A percentile compares a stretch with the other conserved stretches of the same genome.
These are phyloP conservation scores for Amphipoea oculea DNA, from an alignment of 2,888 invertebrate genomes.

Conservation along the genomic window DNA sequence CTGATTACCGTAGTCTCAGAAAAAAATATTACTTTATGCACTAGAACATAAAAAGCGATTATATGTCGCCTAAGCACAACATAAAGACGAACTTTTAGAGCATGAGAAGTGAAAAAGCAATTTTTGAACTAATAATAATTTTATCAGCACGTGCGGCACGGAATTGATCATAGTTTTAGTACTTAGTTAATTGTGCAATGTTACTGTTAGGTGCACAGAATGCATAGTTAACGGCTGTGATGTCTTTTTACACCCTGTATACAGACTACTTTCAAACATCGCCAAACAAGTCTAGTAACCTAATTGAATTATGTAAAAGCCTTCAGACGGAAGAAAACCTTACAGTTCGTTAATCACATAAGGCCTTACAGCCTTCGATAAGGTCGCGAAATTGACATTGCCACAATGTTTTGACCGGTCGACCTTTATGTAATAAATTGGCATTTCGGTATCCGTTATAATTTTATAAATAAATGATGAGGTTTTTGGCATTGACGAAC, in stretches of 20 bases:
- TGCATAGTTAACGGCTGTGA: too few relatives aligned
- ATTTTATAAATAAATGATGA: background rate
- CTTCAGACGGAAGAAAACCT: background rate
- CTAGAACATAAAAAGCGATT: too few relatives aligned
- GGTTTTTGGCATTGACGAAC: background rate
- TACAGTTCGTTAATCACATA: background rate
- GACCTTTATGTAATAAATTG: conserved; percentile 21
- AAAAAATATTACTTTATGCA: too few relatives aligned
- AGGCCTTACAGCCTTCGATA: background rate
- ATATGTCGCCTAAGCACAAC: too few relatives aligned
- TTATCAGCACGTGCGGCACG: too few relatives aligned
- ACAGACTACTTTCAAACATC: background rate
- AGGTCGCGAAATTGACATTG: conserved; percentile 21
- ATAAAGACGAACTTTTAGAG: too few relatives aligned
- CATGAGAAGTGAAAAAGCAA: too few relatives aligned
- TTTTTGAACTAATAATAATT: too few relatives aligned
- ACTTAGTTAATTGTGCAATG: too few relatives aligned
- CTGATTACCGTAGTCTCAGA: too few relatives aligned
- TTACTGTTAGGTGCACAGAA: too few relatives aligned
- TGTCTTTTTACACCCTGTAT: background rate
- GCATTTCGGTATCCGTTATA: conserved; percentile 25
- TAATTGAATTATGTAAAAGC: conserved; percentile 9
- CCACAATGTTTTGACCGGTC: background rate
- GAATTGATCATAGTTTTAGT: too few relatives aligned
- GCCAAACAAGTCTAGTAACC: background rate